Evolutionary conservation across 2,797 vertebrate species (phyloP).

Genomic region (Sebastes steindachneri): DNA sequence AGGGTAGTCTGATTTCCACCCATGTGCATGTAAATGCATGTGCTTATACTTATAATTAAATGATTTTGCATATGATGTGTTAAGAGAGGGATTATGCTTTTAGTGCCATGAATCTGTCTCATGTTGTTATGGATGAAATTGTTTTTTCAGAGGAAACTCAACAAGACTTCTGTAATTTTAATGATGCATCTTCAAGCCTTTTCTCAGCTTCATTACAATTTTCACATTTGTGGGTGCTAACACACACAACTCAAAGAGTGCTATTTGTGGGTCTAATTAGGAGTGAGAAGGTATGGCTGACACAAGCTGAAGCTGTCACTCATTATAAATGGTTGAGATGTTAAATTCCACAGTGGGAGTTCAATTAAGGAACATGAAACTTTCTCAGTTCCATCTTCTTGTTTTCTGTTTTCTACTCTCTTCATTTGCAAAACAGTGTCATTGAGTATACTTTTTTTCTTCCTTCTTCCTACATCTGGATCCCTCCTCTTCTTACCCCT

Average conservation of each 20-base stretch:
- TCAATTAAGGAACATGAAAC: conserved; percentile 30
- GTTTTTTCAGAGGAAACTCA: background rate
- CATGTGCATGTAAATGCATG: background rate
- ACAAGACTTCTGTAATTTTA: background rate
- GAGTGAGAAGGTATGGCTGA: conserved; percentile 25
- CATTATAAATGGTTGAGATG: conserved; percentile 59
- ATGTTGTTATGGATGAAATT: background rate
- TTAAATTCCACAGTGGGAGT: conserved; percentile 40
- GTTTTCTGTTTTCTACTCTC: background rate
- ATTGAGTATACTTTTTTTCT: background rate
- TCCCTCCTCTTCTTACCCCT: background rate
- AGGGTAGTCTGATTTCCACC: background rate
- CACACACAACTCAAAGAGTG: background rate
- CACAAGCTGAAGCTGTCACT: conserved; percentile 20
- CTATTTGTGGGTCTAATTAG: conserved; percentile 50
- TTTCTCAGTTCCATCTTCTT: background rate
- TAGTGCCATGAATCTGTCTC: background rate
- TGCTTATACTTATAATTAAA: background rate
- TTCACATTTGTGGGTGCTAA: background rate
- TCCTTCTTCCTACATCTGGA: background rate
- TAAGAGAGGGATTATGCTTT: background rate
- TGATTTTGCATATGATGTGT: background rate
- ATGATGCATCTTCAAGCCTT: conserved; percentile 1
- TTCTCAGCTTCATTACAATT: background rate
- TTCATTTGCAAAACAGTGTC: background rate